Conservation (phyloP, 2,797 vertebrate genomes). For the Notoglanidium macrostoma region DNA sequence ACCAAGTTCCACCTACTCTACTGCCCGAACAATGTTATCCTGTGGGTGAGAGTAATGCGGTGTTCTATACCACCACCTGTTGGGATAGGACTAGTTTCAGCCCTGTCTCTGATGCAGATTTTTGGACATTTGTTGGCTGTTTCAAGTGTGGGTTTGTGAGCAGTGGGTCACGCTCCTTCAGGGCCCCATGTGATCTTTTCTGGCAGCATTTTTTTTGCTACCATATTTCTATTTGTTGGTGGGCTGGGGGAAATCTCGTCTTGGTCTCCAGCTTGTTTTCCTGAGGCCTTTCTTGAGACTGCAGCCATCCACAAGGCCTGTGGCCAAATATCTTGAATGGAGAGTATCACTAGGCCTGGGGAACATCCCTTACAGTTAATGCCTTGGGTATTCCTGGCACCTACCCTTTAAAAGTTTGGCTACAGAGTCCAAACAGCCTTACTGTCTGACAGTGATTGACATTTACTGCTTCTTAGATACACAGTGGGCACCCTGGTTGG, state of each 20-base stretch:
- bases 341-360: neutral
- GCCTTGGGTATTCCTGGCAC: neutral
- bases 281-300: neutral
- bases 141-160: neutral
- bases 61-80: neutral
- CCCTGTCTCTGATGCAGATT: neutral
- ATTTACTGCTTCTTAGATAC: neutral
- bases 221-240: neutral
- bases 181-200: neutral
- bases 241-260: neutral
- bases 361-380: neutral
- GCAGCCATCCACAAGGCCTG: too few relatives aligned
- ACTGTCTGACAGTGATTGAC: neutral
- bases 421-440: neutral
- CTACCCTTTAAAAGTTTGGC: neutral
- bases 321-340: neutral
- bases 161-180: neutral
- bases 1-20: neutral
- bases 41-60: neutral
- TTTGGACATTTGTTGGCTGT: neutral
- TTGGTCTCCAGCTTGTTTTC: neutral
- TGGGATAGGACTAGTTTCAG: neutral
- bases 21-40: neutral
- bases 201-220: neutral
- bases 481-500: neutral